phyloP scores from a whole-genome alignment of 2,797 vertebrate species.

The Vespertilio murinus region DNA sequence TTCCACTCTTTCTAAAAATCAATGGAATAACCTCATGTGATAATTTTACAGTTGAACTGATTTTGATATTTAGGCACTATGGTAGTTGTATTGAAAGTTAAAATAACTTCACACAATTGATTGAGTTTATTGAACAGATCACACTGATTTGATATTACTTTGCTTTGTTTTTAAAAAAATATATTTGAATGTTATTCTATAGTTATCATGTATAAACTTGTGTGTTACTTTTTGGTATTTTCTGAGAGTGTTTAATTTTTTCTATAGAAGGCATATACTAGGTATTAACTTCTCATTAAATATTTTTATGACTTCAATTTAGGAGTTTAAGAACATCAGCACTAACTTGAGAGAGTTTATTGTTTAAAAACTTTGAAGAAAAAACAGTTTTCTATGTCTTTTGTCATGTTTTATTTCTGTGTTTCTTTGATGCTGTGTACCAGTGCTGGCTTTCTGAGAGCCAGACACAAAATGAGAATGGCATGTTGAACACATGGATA shows the following conservation, averaged over 20 bases:
- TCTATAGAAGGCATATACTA: not conserved
- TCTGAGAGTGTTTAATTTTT: not conserved
- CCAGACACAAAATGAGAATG: constrained; percentile 84
- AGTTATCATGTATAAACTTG: not conserved
- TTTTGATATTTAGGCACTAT: constrained; percentile 27
- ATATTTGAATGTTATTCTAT: not conserved
- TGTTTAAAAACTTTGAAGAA: constrained; percentile 31
- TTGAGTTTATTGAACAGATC: constrained; percentile 29
- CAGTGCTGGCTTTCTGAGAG: constrained; percentile 77
- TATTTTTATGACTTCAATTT: constrained; percentile 1
- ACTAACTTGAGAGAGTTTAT: constrained; percentile 63
- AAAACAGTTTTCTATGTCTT: constrained; percentile 54
- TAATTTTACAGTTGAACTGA: constrained; percentile 14
- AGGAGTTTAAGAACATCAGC: constrained; percentile 16
- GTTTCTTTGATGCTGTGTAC: constrained; percentile 71
- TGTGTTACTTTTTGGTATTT: not conserved
- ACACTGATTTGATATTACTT: not conserved
- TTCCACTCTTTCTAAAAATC: no score
- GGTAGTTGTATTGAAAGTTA: not conserved
- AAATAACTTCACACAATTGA: constrained; percentile 35
- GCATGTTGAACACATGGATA: constrained; percentile 84
- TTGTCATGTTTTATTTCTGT: constrained; percentile 69
- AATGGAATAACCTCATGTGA: no score
- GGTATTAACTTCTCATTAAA: constrained; percentile 26
- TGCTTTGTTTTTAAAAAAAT: constrained; percentile 41